Conservation (phyloP, 2,888 invertebrate species). For the Lasius platythorax region DNA sequence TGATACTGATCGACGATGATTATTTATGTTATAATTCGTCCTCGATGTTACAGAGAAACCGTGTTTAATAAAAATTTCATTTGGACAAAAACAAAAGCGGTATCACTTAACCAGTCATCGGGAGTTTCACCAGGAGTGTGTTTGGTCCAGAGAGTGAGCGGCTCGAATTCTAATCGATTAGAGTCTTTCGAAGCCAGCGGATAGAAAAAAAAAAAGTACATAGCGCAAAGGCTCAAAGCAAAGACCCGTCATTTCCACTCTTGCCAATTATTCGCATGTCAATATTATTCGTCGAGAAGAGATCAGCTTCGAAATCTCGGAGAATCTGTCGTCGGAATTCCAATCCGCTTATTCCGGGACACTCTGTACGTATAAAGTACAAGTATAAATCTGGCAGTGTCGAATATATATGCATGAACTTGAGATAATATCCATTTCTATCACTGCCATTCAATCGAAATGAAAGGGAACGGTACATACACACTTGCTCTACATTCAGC, state of each 20-base stretch:
- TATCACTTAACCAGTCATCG: slow-evolving; percentile 69
- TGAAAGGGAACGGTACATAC: background rate
- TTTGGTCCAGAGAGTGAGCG: slow-evolving; percentile 7
- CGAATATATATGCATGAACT: slow-evolving; percentile 56
- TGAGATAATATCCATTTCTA: slow-evolving; percentile 63
- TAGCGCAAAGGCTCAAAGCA: background rate
- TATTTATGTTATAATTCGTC: slow-evolving; percentile 85
- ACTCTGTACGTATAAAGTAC: slow-evolving; percentile 23
- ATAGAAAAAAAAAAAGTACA: background rate
- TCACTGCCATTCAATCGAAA: slow-evolving; percentile 72
- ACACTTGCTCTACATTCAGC: slow-evolving; percentile 19
- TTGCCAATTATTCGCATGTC: background rate
- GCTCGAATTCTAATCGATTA: background rate
- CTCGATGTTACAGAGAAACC: slow-evolving; percentile 85
- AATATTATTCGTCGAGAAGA: background rate
- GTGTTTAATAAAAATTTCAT: slow-evolving; percentile 86
- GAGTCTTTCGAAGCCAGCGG: no score
- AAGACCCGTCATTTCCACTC: background rate
- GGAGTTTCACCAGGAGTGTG: slow-evolving; percentile 56
- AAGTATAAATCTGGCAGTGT: slow-evolving; percentile 40
- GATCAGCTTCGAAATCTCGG: background rate
- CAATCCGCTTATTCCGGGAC: background rate
- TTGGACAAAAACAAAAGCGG: slow-evolving; percentile 81
- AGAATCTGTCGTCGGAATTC: background rate
- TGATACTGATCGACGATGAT: slow-evolving; percentile 85